Evolutionary conservation across 2,113 vertebrate genomes (phyloP).

Genomic region (Tenrec ecaudatus): DNA sequence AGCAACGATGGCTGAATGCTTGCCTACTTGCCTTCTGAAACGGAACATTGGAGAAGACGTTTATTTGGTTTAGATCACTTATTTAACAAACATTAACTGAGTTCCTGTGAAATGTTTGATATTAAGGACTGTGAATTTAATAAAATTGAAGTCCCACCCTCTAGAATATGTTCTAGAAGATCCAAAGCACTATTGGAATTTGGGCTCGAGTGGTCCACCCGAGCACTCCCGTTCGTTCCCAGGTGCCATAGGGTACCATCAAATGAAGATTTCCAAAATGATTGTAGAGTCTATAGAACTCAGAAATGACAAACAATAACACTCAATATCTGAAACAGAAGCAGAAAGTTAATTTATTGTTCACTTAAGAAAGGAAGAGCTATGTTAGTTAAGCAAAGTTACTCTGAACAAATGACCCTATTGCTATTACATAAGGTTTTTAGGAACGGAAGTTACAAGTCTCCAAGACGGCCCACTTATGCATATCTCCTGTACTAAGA

Average conservation of each 20-base stretch:
- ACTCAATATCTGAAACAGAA: neutral
- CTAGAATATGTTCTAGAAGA: neutral
- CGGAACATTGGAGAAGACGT: neutral
- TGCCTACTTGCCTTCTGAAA: neutral
- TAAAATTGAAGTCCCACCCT: neutral
- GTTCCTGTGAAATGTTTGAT: neutral
- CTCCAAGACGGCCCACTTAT: neutral
- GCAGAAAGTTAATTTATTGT: neutral
- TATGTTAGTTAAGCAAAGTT: neutral
- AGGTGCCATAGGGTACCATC: neutral
- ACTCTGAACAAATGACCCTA: neutral
- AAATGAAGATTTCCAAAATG: neutral
- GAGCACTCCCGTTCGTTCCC: neutral
- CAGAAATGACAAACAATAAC: neutral
- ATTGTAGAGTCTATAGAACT: neutral
- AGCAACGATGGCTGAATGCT: neutral
- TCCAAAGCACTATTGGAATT: neutral
- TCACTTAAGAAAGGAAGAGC: neutral
- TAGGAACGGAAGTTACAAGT: neutral
- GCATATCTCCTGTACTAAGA: neutral
- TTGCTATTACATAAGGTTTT: neutral
- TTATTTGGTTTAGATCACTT: constrained; percentile 7
- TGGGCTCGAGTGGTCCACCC: neutral
- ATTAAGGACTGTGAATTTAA: neutral
- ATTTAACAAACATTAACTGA: constrained; percentile 5